phyloP scores from a whole-genome alignment of 2,113 vertebrate genomes.

The Forbesichthys agassizii region DNA sequence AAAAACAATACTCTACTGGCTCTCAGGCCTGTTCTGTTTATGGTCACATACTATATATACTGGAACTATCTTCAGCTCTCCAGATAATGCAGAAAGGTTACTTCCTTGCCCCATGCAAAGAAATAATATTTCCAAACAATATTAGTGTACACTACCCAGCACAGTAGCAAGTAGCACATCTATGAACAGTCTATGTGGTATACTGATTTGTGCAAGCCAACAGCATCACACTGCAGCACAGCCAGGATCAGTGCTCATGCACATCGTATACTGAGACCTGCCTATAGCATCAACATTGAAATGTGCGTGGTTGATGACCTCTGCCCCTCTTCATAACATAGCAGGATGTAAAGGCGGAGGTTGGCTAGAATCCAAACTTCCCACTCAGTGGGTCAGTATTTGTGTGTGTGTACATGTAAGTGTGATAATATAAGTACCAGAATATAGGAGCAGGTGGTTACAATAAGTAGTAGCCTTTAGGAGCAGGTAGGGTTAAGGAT shows the following conservation, averaged over 20 bases:
- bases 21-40: not conserved
- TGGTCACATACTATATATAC: not conserved
- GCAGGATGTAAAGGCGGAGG: constrained; percentile 1
- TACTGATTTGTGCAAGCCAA: not conserved
- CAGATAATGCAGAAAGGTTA: not conserved
- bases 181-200: not conserved
- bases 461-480: too few relatives aligned
- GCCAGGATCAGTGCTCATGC: not conserved
- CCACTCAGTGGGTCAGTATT: not conserved
- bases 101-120: not conserved
- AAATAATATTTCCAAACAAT: not conserved
- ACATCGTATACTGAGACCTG: not conserved
- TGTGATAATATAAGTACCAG: not conserved
- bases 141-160: not conserved
- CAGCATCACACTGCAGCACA: not conserved
- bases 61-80: not conserved
- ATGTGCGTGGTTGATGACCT: not conserved
- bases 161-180: not conserved
- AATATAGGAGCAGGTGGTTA: too few relatives aligned
- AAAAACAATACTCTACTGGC: not conserved
- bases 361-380: not conserved
- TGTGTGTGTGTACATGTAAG: not conserved
- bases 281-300: not conserved
- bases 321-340: not conserved
- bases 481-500: too few relatives aligned